A percentile compares a stretch with the other conserved stretches of the same genome.
These are phyloP conservation scores for Balaeniceps rex DNA, from an alignment of 2,113 vertebrate species.

Conservation along the genomic window DNA sequence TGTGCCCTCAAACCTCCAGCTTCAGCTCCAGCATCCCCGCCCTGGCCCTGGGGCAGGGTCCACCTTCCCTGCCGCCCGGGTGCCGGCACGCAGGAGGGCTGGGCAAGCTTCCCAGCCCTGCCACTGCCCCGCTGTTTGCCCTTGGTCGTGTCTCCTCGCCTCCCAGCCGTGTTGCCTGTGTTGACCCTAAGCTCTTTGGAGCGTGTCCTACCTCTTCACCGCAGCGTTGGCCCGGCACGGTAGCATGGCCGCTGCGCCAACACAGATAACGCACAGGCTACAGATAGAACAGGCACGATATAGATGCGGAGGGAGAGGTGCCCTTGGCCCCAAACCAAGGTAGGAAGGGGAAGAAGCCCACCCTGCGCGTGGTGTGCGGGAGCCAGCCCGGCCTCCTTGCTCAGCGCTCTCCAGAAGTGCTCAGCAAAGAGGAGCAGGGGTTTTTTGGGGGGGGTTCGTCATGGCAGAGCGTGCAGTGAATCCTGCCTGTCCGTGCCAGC, in stretches of 20 bases:
- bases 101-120: background rate
- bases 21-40: background rate
- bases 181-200: background rate
- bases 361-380: fast-evolving
- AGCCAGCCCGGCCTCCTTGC: background rate
- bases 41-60: background rate
- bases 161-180: fast-evolving
- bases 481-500: background rate
- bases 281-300: fast-evolving
- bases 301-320: fast-evolving
- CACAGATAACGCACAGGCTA: fast-evolving
- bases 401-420: background rate
- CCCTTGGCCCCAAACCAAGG: background rate
- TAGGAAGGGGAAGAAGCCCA: too few species aligned
- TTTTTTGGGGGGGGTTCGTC: background rate
- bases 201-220: background rate
- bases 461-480: background rate
- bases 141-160: background rate
- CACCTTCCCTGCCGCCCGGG: background rate
- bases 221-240: fast-evolving
- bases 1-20: background rate
- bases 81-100: background rate
- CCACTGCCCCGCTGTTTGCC: background rate
- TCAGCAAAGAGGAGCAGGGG: background rate
- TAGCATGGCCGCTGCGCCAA: background rate